Evolutionary conservation across 2,888 invertebrate species (phyloP), one percentile per base, ranked within the genome.

Genomic region (Octodonta nipae): DNA sequence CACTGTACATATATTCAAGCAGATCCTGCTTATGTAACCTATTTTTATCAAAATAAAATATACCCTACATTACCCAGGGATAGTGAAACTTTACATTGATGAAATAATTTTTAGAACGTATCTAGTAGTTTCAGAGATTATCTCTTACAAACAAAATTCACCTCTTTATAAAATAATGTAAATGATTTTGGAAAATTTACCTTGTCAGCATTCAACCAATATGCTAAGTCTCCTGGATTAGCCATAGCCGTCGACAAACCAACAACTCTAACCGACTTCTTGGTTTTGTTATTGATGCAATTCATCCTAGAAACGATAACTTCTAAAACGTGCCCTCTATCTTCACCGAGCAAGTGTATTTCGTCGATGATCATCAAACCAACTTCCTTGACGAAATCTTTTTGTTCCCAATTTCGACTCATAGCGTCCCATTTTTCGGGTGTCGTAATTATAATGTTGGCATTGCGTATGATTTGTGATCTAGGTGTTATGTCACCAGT

Each of bases 351-450:
- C 35, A 99, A 66, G 66, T 99, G 98, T 49, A 98, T 96, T 66
- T 99, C 98, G 58, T 99, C 98, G 43, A 99, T 95, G 15, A 98
- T 79, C 41, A 96, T 84, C 5, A 96, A 66, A 0, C 84, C 79
- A 0, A 96, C 92, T 50, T 87, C 75, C 34, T 77, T 74, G 0
- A 99, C 96, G 53, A 96, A 99, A 58, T 79, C 81, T 46, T 98
- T 73, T 0, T 89, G 93, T 56, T 95, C 92, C 96, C 96, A 99
- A 39, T 89, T 91, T 37, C 96, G 74, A 63, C 92, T 93, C 52
- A 99, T 88, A 32, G 96, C 96, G 62, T 99, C 98, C 98, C 98
- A 99, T 60, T 99, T 99, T 64, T 99, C 98, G 0, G 98, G 98
- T 0, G 98, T 99, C 0, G 98, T 98, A 1, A 99, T 91, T 45